Evolutionary conservation across 2,797 vertebrate species (phyloP), one percentile per base, ranked within the genome.

Genomic region (Myiotriccus ornatus): DNA sequence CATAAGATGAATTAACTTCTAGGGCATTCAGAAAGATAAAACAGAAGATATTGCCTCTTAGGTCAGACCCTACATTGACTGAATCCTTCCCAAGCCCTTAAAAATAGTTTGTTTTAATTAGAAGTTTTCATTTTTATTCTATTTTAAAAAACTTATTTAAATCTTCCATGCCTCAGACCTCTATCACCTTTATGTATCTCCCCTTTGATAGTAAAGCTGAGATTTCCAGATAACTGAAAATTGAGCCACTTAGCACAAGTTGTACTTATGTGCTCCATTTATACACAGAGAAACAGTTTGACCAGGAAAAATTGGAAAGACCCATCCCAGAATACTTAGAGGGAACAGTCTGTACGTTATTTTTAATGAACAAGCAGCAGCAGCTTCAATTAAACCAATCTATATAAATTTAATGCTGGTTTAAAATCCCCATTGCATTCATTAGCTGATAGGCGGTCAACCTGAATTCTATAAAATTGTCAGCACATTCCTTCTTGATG

Each of bases 281-380:
- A 71, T 65, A 60, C 9, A 49, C 74, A 84, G 17, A 69, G 49
- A 78, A 91, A 86, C 8, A 22, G 10, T 68, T 49, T 56, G 41
- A 94, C 68, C 17, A 60, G 34, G 46, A 34, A 65, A 57, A 87
- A 84, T 8, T n/a, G 10, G 53, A 67, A 82, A 89, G 43, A 77
- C 69, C 41, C 14, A 44, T 39, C 52, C 35, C 37, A 64, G 44
- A 80, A 90, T 63, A 85, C 56, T 62, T 67, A 74, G 44, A 83
- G 22, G 62, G 35, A 41, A 70, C 49, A 64, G 24, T 80, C 60
- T 73, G 46, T 90, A 77, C 47, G 37, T 89, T 80, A 87, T 41
- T 91, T 96, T 93, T 93, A 91, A 88, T 64, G 37, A 96, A 49
- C 56, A 84, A 92, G 85, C 52, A 94, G 89, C 63, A 93, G 64